Evolutionary conservation across 1,140 invertebrate species (phyloP), one percentile per base, ranked within the genome.

Genomic region (Nebria ingens): DNA sequence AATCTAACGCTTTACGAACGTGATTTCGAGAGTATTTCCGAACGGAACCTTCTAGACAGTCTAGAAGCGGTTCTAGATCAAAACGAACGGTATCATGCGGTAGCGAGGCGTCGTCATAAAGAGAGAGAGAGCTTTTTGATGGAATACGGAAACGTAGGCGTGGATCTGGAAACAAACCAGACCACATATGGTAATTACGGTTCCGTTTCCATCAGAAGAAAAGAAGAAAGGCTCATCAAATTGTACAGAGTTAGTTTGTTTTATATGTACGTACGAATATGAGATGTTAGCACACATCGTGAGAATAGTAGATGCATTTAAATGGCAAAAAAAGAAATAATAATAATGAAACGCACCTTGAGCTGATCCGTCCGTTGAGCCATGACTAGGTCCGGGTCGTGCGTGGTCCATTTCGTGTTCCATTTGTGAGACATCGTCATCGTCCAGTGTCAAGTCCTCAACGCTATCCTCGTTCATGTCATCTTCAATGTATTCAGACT

Each of bases 361-460:
- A 72, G 73, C 76, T 66, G 76, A 77, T 68, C 75, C 80, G 72
- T 78, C 76, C 56, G 73, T 74, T 52, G 62, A 59, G 65, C 76
- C 77, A 64, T 79, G 77, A 68, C 77, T 77, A 59, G 78, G 76
- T 64, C 77, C 77, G 58, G 76, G 73, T 62, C 77, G 75, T 55
- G 72, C 64, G 63, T 77, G 74, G 65, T 77, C 76, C 64, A 78
- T 74, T 63, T 72, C 71, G 56, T 76, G 72, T 71, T 82, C 80
- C 72, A 79, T 76, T 67, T 82, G 80, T 65, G 75, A 79, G 54
- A 83, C 73, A 60, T 80, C 80, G 66, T 89, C 86, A 63, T 89
- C 86, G 68, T 89, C 87, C 56, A 89, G 72, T 58, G 86, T 88
- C 70, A 89, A 77, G 71, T 89, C 86, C 73, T 91, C 87, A 63